Conservation (phyloP, 2,113 vertebrate genomes). For the Paedocypris sp. region DNA sequence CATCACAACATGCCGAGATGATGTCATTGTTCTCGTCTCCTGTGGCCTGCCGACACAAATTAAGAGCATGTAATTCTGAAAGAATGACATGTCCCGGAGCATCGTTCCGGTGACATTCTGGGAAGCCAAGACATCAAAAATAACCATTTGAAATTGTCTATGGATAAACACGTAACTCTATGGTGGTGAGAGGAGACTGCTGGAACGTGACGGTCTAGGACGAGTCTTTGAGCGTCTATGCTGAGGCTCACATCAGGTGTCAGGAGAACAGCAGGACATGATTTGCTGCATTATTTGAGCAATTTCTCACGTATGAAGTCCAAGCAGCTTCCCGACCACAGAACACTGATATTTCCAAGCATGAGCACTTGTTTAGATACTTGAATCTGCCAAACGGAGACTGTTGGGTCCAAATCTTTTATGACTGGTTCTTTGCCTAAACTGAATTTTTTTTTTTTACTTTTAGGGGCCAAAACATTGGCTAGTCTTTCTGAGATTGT, state of each 20-base stretch:
- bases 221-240: background rate
- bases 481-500: too few relatives aligned
- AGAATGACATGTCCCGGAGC: conserved; percentile 30
- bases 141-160: conserved; percentile 30
- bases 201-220: background rate
- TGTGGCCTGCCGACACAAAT: conserved; percentile 44
- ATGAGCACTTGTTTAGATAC: background rate
- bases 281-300: conserved; percentile 29
- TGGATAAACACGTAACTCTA: too few relatives aligned
- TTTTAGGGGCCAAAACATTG: too few relatives aligned
- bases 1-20: conserved; percentile 48
- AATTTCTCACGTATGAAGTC: background rate
- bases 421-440: too few relatives aligned
- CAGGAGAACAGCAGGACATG: conserved; percentile 28
- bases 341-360: background rate
- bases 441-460: too few relatives aligned
- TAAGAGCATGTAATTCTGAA: conserved; percentile 46
- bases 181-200: background rate
- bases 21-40: conserved; percentile 41
- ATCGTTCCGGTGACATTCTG: conserved; percentile 44
- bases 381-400: background rate
- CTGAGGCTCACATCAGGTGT: conserved; percentile 21
- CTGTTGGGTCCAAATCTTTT: too few relatives aligned
- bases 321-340: background rate
- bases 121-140: conserved; percentile 22